These are phyloP conservation scores for Gopherus flavomarginatus DNA, from an alignment of 2,113 vertebrate species.

Conservation along the genomic window DNA sequence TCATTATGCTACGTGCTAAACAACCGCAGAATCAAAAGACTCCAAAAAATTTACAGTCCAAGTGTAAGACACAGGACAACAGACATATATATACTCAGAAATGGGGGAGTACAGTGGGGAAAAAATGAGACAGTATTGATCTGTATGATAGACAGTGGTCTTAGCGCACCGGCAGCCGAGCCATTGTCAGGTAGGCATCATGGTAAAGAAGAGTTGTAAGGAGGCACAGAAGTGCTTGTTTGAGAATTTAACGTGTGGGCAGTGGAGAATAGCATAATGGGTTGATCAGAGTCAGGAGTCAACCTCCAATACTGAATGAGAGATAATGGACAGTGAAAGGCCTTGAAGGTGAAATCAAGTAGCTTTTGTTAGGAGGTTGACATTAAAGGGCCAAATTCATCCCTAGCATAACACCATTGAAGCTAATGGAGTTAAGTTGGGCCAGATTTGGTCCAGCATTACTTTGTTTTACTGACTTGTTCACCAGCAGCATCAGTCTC, in stretches of 20 bases:
- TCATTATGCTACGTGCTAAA: not conserved
- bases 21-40: constrained; percentile 10
- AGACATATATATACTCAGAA: not conserved
- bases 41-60: constrained; percentile 17
- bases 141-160: fast-evolving
- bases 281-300: not conserved
- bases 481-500: fast-evolving
- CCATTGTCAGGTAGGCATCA: not conserved
- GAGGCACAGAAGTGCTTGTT: not conserved
- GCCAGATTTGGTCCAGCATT: not conserved
- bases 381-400: not conserved
- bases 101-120: not conserved
- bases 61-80: not conserved
- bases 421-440: not conserved
- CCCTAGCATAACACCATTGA: not conserved
- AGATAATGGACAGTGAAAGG: not conserved
- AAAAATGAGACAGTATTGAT: not conserved
- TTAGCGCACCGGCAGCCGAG: not conserved
- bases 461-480: not conserved
- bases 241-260: not conserved
- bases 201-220: not conserved
- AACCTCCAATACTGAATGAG: not conserved
- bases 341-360: not conserved
- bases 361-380: not conserved
- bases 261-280: not conserved